A percentile compares a stretch with the other conserved stretches of the same genome.
Evolutionary conservation across 2,888 invertebrate genomes (phyloP).

Genomic region (Agrochola macilenta): DNA sequence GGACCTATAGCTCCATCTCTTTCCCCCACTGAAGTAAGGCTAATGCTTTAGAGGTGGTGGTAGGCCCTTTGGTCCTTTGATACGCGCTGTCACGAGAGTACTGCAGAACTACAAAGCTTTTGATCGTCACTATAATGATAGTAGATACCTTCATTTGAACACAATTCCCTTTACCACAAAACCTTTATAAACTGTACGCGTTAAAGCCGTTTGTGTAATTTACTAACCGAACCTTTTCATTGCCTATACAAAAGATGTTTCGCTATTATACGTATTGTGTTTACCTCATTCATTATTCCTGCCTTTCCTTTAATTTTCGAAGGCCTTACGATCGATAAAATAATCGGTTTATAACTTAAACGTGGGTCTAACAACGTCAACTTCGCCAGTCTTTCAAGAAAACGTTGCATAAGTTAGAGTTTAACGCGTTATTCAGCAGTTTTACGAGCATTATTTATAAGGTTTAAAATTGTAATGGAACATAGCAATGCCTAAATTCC

Average conservation of each 20-base stretch:
- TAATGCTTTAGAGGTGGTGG: no score
- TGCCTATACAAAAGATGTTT: constrained; percentile 26
- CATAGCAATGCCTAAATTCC: background rate
- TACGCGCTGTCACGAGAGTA: background rate
- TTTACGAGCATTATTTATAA: constrained; percentile 11
- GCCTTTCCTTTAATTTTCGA: constrained; percentile 8
- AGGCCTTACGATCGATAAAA: constrained; percentile 6
- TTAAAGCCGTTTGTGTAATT: background rate
- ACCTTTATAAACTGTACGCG: background rate
- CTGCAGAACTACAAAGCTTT: background rate
- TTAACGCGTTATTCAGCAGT: constrained; percentile 8
- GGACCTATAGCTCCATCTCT: no score
- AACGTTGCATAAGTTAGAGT: constrained; percentile 31
- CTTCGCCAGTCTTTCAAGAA: constrained; percentile 4
- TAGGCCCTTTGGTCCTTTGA: background rate
- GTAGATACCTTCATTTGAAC: background rate
- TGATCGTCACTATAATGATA: background rate
- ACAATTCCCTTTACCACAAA: background rate
- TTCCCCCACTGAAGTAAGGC: no score
- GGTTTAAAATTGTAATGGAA: constrained; percentile 5
- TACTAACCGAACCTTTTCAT: background rate
- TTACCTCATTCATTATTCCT: constrained; percentile 2
- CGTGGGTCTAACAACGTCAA: background rate
- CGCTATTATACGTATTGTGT: background rate
- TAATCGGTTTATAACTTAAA: constrained; percentile 18